These are phyloP conservation scores for Doryteuthis pealeii DNA, from an alignment of 1,140 invertebrate genomes.

Conservation along the genomic window DNA sequence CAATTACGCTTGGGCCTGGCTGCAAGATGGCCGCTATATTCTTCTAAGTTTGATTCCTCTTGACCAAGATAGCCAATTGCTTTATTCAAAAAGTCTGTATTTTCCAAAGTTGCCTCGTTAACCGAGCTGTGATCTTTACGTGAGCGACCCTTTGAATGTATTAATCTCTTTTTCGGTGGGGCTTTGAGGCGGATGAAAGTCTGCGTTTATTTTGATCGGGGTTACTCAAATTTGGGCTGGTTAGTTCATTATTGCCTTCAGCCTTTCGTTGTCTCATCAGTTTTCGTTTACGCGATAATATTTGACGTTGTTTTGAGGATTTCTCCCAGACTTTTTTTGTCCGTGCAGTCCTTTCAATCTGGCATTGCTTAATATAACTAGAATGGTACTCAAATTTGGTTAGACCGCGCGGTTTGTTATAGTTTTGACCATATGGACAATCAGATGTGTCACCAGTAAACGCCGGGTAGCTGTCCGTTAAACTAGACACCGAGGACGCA, in stretches of 20 bases:
- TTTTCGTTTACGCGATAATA: neutral
- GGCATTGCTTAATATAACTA: neutral
- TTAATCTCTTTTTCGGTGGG: neutral
- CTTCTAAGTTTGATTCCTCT: neutral
- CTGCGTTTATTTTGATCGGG: neutral
- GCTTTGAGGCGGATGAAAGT: neutral
- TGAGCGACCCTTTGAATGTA: neutral
- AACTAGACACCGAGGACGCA: neutral
- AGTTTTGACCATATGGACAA: conserved; percentile 1
- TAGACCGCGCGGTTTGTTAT: neutral
- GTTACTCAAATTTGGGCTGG: neutral
- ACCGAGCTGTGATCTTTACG: neutral
- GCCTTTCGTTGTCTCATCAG: neutral
- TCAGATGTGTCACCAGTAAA: neutral
- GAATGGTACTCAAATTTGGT: neutral
- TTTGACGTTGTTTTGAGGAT: neutral
- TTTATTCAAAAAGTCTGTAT: neutral
- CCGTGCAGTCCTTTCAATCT: neutral
- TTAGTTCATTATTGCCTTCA: neutral
- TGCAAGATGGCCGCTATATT: neutral
- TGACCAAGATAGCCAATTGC: neutral
- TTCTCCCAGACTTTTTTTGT: conserved; percentile 1
- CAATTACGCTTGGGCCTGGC: neutral
- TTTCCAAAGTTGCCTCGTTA: neutral
- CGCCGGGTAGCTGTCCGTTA: neutral